Conservation (phyloP, 2,113 vertebrate genomes). For the Gasterosteus aculeatus region DNA sequence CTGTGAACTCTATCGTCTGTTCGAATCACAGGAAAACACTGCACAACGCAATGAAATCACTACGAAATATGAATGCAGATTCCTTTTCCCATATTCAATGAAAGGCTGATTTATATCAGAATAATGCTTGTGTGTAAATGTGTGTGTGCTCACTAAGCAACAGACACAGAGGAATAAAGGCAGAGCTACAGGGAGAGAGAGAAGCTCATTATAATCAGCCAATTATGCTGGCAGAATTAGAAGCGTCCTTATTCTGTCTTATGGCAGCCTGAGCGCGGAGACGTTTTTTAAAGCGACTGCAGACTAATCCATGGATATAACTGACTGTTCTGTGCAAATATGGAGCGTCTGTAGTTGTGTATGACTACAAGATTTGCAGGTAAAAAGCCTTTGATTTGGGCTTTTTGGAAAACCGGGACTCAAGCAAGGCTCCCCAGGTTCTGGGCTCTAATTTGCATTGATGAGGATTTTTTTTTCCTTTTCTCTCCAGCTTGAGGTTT, state of each 20-base stretch:
- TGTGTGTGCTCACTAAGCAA: conserved; percentile 29
- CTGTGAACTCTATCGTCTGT: conserved; percentile 5
- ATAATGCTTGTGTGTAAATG: conserved; percentile 46
- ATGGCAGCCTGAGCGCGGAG: conserved; percentile 69
- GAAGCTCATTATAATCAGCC: conserved; percentile 81
- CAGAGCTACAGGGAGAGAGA: conserved; percentile 65
- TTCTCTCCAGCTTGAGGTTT: conserved; percentile 56
- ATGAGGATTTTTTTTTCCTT: conserved; percentile 82
- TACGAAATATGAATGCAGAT: conserved; percentile 57
- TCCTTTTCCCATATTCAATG: conserved; percentile 49
- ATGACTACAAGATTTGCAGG: conserved; percentile 81
- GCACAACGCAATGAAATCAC: conserved; percentile 24
- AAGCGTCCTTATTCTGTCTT: conserved; percentile 77
- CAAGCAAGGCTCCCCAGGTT: conserved; percentile 76
- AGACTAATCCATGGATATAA: conserved; percentile 72
- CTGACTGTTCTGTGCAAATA: conserved; percentile 65
- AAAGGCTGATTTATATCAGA: conserved; percentile 72
- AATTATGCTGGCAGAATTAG: conserved; percentile 82
- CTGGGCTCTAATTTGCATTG: conserved; percentile 88
- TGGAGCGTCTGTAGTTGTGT: conserved; percentile 66
- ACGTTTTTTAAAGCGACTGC: conserved; percentile 68
- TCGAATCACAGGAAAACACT: conserved; percentile 20
- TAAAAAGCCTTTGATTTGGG: conserved; percentile 74
- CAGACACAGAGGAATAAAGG: conserved; percentile 67
- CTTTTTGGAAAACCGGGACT: conserved; percentile 81